A percentile compares a stretch with the other conserved stretches of the same genome.
Evolutionary conservation across 2,113 vertebrate species (phyloP).

Genomic region (Misgurnus anguillicaudatus): DNA sequence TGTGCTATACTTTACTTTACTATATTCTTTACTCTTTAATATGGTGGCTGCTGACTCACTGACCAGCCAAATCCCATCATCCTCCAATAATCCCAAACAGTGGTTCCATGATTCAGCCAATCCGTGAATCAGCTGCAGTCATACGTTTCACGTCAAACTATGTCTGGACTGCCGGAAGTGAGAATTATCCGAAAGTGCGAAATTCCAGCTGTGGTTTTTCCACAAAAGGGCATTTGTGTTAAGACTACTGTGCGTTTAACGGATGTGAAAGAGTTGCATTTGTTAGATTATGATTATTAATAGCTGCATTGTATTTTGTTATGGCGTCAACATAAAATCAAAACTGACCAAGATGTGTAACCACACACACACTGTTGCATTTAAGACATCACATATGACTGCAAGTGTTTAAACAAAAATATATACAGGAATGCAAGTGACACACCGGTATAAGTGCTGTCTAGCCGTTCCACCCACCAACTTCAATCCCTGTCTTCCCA

Average conservation of each 20-base stretch:
- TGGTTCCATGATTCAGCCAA: slow-evolving; percentile 38
- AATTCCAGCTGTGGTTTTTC: slow-evolving; percentile 34
- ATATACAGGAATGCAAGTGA: background rate
- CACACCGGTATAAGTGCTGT: slow-evolving; percentile 6
- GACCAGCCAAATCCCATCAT: background rate
- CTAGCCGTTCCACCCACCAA: slow-evolving; percentile 8
- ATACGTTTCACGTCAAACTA: background rate
- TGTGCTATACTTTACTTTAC: no score
- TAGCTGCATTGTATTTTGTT: no score
- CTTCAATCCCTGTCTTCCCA: background rate
- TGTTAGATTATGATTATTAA: background rate
- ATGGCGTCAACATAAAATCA: no score
- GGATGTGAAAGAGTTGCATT: background rate
- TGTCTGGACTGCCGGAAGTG: slow-evolving; percentile 40
- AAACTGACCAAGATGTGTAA: no score
- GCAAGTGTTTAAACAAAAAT: background rate
- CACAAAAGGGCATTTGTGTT: background rate
- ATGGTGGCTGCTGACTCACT: slow-evolving; percentile 36
- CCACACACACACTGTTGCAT: no score
- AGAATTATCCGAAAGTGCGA: background rate
- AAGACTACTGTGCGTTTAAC: slow-evolving; percentile 8
- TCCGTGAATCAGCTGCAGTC: slow-evolving; percentile 47
- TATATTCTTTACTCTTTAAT: background rate
- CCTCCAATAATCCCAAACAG: background rate
- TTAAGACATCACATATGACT: slow-evolving; percentile 3